Percentiles rank a stretch among this genome's conserved stretches.
Evolutionary conservation across 2,113 vertebrate genomes (phyloP).

Genomic region (Propithecus coquereli): DNA sequence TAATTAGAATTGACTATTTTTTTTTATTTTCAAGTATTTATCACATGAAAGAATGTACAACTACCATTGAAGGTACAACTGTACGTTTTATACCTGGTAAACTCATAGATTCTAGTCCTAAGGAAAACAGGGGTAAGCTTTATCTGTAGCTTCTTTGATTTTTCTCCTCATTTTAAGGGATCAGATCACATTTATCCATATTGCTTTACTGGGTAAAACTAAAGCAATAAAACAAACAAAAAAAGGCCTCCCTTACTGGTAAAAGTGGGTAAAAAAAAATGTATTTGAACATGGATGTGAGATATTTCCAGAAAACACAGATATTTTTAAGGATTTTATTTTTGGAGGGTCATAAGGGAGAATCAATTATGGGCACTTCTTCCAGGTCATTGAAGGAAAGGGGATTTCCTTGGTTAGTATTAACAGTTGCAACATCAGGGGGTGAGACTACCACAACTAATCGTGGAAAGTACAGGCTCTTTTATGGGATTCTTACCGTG

Average conservation of each 20-base stretch:
- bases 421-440: not conserved
- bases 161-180: not conserved
- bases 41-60: not conserved
- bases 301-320: not conserved
- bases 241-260: too few species aligned
- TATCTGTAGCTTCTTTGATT: not conserved
- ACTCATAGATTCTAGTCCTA: not conserved
- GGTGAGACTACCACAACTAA: not conserved
- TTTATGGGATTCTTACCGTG: not conserved
- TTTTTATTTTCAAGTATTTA: not conserved
- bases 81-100: not conserved
- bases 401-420: not conserved
- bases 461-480: not conserved
- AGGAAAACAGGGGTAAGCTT: not conserved
- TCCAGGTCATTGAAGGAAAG: not conserved
- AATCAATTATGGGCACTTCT: not conserved
- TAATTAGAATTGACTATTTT: not conserved
- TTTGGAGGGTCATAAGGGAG: not conserved
- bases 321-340: not conserved
- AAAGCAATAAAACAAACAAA: too few species aligned
- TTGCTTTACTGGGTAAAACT: too few species aligned
- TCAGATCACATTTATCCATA: not conserved
- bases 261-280: too few species aligned
- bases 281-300: not conserved
- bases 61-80: not conserved